A percentile compares a stretch with the other conserved stretches of the same genome.
phyloP scores from a whole-genome alignment of 2,797 vertebrate genomes.

The Microctenopoma stevenorrisi region DNA sequence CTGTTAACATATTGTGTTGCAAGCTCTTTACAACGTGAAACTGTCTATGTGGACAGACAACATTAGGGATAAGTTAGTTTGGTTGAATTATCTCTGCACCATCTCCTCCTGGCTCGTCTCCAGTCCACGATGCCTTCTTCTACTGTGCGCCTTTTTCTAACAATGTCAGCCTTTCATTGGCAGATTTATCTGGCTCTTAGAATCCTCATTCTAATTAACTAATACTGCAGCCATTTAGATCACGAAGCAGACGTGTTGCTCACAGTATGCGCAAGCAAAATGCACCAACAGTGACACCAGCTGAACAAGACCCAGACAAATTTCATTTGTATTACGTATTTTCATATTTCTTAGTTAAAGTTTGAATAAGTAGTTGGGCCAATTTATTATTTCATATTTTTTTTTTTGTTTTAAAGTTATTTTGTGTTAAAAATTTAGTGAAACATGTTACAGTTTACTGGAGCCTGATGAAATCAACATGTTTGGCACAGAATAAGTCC shows the following conservation, averaged over 20 bases:
- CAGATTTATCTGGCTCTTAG: conserved; percentile 60
- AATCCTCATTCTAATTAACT: conserved; percentile 39
- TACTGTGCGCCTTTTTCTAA: conserved; percentile 37
- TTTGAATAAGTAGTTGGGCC: too few species aligned
- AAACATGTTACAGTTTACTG: neutral
- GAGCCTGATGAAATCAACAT: too few species aligned
- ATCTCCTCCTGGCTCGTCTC: conserved; percentile 34
- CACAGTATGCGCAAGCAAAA: conserved; percentile 30
- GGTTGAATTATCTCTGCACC: neutral
- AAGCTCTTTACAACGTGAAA: neutral
- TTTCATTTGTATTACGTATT: too few species aligned
- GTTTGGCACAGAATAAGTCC: neutral
- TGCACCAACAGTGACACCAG: conserved; percentile 47
- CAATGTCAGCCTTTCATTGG: conserved; percentile 71
- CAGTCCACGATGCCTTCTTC: conserved; percentile 23
- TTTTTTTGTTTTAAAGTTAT: too few species aligned
- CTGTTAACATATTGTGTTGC: neutral
- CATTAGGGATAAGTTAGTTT: neutral
- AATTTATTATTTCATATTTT: too few species aligned
- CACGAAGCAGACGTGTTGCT: conserved; percentile 13
- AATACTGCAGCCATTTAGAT: conserved; percentile 12
- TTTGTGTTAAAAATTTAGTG: too few species aligned
- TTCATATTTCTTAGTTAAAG: too few species aligned
- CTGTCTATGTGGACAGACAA: too few species aligned
- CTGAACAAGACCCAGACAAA: neutral